Conservation (phyloP, 64 coral and sea anemone species). For the Trachythela sp. region DNA sequence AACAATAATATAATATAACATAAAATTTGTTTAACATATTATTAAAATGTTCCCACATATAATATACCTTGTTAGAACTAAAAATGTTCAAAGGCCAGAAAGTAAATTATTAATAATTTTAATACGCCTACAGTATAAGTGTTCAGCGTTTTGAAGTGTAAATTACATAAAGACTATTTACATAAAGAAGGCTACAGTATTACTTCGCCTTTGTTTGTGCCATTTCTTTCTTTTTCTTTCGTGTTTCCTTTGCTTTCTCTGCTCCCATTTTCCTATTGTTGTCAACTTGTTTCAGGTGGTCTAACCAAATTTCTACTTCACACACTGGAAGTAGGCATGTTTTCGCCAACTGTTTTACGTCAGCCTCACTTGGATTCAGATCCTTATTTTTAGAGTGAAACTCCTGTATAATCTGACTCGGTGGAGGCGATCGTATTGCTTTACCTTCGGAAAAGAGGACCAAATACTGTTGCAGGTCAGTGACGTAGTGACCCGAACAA, state of each 20-base stretch:
- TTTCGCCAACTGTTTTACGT: neutral
- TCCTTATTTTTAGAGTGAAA: conserved; percentile 23
- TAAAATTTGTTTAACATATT: neutral
- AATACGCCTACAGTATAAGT: no score
- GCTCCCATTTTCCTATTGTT: conserved; percentile 8
- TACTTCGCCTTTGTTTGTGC: neutral
- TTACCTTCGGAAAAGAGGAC: conserved; percentile 32
- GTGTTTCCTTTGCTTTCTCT: neutral
- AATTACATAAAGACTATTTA: neutral
- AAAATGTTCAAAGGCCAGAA: neutral
- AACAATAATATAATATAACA: no score
- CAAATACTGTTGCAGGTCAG: conserved; percentile 14
- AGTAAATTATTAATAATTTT: neutral
- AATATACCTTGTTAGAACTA: neutral
- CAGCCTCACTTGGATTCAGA: neutral
- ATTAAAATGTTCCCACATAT: neutral
- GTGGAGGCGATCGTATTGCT: conserved; percentile 31
- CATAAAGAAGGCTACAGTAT: neutral
- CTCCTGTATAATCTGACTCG: conserved; percentile 26
- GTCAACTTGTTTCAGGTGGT: conserved; percentile 11
- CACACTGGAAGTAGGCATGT: neutral
- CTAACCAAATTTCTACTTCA: conserved; percentile 10
- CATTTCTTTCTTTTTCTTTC: neutral
- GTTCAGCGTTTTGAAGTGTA: no score
- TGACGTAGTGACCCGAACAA: conserved; percentile 33